Evolutionary conservation across 2,888 invertebrate genomes (phyloP).

Genomic region (Apotomis capreana): DNA sequence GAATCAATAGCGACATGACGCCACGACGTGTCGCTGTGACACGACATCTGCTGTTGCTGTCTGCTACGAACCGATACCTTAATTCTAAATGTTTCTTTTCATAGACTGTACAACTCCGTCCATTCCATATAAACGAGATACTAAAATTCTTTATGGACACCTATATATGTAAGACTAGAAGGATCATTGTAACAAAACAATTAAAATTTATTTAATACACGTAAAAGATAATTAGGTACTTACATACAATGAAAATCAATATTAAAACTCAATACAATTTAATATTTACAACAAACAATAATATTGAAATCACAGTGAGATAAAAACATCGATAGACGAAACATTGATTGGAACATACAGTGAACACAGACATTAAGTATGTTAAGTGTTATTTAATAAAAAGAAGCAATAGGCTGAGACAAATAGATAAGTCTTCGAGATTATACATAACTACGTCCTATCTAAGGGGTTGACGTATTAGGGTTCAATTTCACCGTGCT

Average conservation of each 20-base stretch:
- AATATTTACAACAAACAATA: constrained; percentile 78
- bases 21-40: too few species aligned
- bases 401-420: constrained; percentile 35
- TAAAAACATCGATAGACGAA: constrained; percentile 66
- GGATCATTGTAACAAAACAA: too few species aligned
- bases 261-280: constrained; percentile 67
- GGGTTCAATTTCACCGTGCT: neutral
- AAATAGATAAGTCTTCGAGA: constrained; percentile 17
- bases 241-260: constrained; percentile 47
- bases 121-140: too few species aligned
- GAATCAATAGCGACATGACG: too few species aligned
- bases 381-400: constrained; percentile 34
- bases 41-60: too few species aligned
- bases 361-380: constrained; percentile 47
- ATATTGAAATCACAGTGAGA: constrained; percentile 75
- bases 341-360: constrained; percentile 57
- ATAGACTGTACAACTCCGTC: too few species aligned
- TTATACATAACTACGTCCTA: constrained; percentile 21
- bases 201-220: too few species aligned
- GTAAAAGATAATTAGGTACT: too few species aligned
- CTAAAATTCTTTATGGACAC: too few species aligned
- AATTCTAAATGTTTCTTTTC: too few species aligned
- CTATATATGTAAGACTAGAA: too few species aligned
- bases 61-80: too few species aligned
- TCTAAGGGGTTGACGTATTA: constrained; percentile 10